A percentile compares a stretch with the other conserved stretches of the same genome.
Conservation (phyloP, 2,888 invertebrate genomes). For the Pseudeuparius sepicola region DNA sequence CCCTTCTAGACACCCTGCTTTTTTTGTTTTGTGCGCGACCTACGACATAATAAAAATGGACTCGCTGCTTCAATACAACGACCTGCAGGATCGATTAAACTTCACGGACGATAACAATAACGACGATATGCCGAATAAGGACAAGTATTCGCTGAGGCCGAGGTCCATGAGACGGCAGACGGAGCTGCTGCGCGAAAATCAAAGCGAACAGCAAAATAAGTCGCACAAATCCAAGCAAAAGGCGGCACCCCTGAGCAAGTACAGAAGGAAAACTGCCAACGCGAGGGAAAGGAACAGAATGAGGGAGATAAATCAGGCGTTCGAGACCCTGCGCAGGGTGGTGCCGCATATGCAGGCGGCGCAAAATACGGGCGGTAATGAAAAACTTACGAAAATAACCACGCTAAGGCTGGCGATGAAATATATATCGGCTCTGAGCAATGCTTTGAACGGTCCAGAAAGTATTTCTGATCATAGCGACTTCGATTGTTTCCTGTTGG, state of each 20-base stretch:
- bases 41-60: too few species aligned
- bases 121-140: slow-evolving; percentile 34
- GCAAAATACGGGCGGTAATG: slow-evolving; percentile 48
- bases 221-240: slow-evolving; percentile 47
- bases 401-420: slow-evolving; percentile 79
- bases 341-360: slow-evolving; percentile 52
- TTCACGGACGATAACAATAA: slow-evolving; percentile 39
- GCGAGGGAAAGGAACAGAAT: slow-evolving; percentile 78
- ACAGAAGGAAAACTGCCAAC: slow-evolving; percentile 82
- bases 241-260: slow-evolving; percentile 74
- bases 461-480: slow-evolving; percentile 36
- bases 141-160: slow-evolving; percentile 59
- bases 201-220: slow-evolving; percentile 14
- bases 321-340: slow-evolving; percentile 67
- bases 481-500: slow-evolving; percentile 42
- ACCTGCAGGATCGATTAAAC: slow-evolving; percentile 25
- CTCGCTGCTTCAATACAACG: slow-evolving; percentile 19
- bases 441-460: slow-evolving; percentile 41
- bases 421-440: slow-evolving; percentile 70
- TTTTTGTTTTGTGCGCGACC: too few species aligned
- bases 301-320: slow-evolving; percentile 84
- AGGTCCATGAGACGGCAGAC: slow-evolving; percentile 49
- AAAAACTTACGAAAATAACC: slow-evolving; percentile 83
- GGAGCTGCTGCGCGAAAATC: slow-evolving; percentile 32
- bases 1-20: too few species aligned